These are phyloP conservation scores for Deilephila porcellus DNA, from an alignment of 2,888 invertebrate genomes.

Conservation along the genomic window DNA sequence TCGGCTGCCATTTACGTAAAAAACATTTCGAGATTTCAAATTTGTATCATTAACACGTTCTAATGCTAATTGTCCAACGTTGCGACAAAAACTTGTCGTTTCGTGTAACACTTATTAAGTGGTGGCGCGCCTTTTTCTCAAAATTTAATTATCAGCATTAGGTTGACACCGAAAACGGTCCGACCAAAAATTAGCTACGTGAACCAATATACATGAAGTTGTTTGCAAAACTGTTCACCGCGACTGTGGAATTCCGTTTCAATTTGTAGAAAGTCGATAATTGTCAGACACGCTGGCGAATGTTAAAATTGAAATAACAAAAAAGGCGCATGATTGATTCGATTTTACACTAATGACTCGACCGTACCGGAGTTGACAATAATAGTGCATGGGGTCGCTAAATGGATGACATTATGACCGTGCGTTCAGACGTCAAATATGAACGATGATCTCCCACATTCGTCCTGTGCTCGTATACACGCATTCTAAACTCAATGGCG, in stretches of 20 bases:
- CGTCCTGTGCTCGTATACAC: slow-evolving; percentile 54
- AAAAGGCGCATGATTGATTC: slow-evolving; percentile 65
- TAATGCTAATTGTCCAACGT: slow-evolving; percentile 74
- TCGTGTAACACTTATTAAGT: slow-evolving; percentile 80
- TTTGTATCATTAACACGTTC: slow-evolving; percentile 77
- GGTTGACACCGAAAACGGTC: slow-evolving; percentile 71
- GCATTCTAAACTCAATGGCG: slow-evolving; percentile 63
- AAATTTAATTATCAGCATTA: slow-evolving; percentile 82
- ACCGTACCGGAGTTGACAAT: slow-evolving; percentile 63
- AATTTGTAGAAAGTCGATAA: slow-evolving; percentile 77
- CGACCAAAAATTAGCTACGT: slow-evolving; percentile 60
- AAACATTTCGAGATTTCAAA: slow-evolving; percentile 66
- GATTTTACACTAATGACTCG: slow-evolving; percentile 69
- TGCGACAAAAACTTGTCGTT: slow-evolving; percentile 67
- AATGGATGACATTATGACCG: slow-evolving; percentile 73
- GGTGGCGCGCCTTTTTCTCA: slow-evolving; percentile 69
- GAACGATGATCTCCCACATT: slow-evolving; percentile 70
- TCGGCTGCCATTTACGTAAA: slow-evolving; percentile 53
- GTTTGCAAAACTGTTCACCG: slow-evolving; percentile 73
- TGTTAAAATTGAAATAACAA: slow-evolving; percentile 55
- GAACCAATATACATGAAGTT: slow-evolving; percentile 49
- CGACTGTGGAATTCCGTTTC: slow-evolving; percentile 60
- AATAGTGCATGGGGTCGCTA: slow-evolving; percentile 69
- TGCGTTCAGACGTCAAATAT: slow-evolving; percentile 71
- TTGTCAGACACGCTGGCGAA: slow-evolving; percentile 52